Evolutionary conservation across 2,113 vertebrate genomes (phyloP).

Genomic region (Cranoglanis bouderius): DNA sequence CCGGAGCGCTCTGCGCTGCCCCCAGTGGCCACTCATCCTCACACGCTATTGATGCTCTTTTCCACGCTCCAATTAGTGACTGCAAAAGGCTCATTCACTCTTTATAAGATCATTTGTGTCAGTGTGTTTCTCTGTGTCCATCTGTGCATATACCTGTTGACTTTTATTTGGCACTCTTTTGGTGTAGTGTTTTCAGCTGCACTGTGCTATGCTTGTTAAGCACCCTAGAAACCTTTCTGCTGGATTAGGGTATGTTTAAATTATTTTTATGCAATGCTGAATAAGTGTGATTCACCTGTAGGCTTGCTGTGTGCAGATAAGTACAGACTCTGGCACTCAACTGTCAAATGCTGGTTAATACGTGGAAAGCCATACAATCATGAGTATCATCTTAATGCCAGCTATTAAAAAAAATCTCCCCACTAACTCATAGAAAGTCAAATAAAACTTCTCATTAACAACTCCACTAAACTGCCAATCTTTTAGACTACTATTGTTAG

Average conservation of each 20-base stretch:
- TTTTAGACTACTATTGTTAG: conserved; percentile 34
- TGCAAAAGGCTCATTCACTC: conserved; percentile 45
- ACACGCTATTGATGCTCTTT: conserved; percentile 49
- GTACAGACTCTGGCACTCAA: conserved; percentile 4
- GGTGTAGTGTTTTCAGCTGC: conserved; percentile 5
- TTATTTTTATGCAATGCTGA: background rate
- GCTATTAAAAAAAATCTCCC: conserved; percentile 38
- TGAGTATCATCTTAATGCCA: conserved; percentile 29
- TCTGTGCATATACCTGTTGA: conserved; percentile 49
- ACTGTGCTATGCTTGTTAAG: background rate
- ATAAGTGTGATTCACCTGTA: conserved; percentile 34
- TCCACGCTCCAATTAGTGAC: conserved; percentile 55
- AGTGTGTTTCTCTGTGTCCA: conserved; percentile 4
- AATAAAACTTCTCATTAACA: conserved; percentile 43
- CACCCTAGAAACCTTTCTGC: background rate
- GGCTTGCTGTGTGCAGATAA: conserved; percentile 22
- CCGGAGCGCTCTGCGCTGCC: conserved; percentile 62
- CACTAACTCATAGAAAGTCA: conserved; percentile 40
- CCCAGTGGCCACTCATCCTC: conserved; percentile 55
- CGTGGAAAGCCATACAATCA: conserved; percentile 40
- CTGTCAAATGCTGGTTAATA: conserved; percentile 42
- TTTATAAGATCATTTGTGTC: conserved; percentile 39
- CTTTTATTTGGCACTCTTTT: background rate
- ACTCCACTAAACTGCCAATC: conserved; percentile 11
- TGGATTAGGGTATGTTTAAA: background rate